These are phyloP conservation scores for Ctenopoma multispine DNA, from an alignment of 2,797 vertebrate genomes.

Conservation along the genomic window DNA sequence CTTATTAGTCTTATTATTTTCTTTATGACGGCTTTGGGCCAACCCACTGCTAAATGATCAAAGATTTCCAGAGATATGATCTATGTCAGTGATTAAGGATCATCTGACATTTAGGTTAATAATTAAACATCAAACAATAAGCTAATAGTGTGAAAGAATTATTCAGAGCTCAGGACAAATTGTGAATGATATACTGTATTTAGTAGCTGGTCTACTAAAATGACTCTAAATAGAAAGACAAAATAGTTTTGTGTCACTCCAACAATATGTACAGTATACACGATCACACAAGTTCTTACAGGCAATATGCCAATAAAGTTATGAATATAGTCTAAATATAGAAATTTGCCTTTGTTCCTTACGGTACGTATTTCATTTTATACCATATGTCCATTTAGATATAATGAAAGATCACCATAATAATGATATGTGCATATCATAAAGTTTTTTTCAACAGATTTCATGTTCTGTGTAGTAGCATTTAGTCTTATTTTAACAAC, in stretches of 20 bases:
- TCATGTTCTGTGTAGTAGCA: no score
- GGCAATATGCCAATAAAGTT: background rate
- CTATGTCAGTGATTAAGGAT: background rate
- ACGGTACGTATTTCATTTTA: background rate
- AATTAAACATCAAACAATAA: background rate
- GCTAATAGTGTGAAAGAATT: background rate
- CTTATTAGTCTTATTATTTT: background rate
- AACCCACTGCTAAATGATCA: background rate
- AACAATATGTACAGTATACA: background rate
- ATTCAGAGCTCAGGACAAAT: constrained; percentile 12
- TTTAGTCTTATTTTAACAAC: background rate
- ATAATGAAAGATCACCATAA: background rate
- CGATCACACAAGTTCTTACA: background rate
- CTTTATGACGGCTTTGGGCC: background rate
- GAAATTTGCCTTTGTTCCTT: background rate
- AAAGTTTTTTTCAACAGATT: background rate
- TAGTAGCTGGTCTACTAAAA: constrained; percentile 55
- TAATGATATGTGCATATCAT: background rate
- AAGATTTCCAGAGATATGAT: background rate
- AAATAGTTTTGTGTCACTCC: constrained; percentile 18
- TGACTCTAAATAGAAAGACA: background rate
- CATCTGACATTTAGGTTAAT: no score
- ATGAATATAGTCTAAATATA: background rate
- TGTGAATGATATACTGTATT: constrained; percentile 12
- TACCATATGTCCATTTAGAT: constrained; percentile 10